A percentile compares a stretch with the other conserved stretches of the same genome.
Evolutionary conservation across 2,888 invertebrate species (phyloP).

Genomic region (Seladonia tumulorum): DNA sequence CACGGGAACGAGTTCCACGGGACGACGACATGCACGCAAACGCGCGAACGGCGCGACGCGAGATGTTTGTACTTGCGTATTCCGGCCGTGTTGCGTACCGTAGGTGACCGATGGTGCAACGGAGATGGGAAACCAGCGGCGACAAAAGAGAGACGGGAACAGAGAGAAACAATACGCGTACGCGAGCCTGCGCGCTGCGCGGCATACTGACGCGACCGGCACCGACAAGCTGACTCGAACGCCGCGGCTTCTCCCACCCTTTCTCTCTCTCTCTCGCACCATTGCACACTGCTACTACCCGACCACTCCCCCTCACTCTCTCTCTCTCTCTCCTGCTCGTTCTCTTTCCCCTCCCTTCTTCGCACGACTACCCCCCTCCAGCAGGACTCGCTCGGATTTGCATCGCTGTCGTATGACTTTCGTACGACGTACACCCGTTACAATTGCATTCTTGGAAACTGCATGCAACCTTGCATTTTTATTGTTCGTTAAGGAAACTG

Average conservation of each 20-base stretch:
- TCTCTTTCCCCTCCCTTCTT: constrained; percentile 5
- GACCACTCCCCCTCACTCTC: constrained; percentile 27
- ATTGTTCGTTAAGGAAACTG: not conserved
- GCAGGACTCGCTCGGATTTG: constrained; percentile 26
- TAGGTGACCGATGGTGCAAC: constrained; percentile 5
- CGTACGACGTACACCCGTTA: constrained; percentile 42
- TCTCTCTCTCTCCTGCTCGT: not conserved
- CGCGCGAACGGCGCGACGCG: constrained; percentile 35
- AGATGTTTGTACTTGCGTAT: constrained; percentile 76
- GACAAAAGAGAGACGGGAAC: constrained; percentile 37
- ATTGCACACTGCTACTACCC: constrained; percentile 52
- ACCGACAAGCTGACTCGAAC: constrained; percentile 71
- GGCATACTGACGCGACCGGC: constrained; percentile 79
- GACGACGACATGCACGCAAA: constrained; percentile 10
- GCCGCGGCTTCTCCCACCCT: constrained; percentile 44
- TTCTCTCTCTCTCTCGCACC: constrained; percentile 36
- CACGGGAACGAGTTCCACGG: not conserved
- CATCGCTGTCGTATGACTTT: constrained; percentile 46
- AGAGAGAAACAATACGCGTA: constrained; percentile 73
- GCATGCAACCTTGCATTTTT: constrained; percentile 7
- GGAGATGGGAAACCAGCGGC: constrained; percentile 19
- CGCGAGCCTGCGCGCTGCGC: constrained; percentile 83
- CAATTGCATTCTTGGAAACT: constrained; percentile 53
- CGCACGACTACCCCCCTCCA: constrained; percentile 8
- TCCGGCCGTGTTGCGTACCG: constrained; percentile 45